Evolutionary conservation across 2,888 invertebrate species (phyloP).

Genomic region (Diarsia brunnea): DNA sequence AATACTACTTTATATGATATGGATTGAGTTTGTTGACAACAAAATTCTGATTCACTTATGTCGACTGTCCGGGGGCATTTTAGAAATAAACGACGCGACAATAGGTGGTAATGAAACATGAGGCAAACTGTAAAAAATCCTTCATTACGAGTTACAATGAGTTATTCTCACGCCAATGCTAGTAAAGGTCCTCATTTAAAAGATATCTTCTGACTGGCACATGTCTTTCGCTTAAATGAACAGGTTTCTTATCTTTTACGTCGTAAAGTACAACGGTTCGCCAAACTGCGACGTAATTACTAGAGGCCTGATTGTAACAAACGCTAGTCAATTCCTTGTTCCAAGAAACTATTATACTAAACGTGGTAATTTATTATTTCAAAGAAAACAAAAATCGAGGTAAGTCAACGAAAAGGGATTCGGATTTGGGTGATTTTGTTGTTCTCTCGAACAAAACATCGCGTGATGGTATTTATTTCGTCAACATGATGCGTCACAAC

Average conservation of each 20-base stretch:
- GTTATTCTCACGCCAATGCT: background rate
- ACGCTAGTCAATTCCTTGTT: background rate
- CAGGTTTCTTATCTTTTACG: background rate
- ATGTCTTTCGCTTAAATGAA: background rate
- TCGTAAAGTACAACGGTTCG: background rate
- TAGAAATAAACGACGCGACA: constrained; percentile 3
- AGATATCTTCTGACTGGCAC: background rate
- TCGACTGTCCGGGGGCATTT: background rate
- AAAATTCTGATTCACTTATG: background rate
- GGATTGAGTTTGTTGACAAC: background rate
- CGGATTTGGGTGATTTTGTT: background rate
- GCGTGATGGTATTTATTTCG: background rate
- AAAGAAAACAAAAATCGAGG: background rate
- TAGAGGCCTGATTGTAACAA: constrained; percentile 1
- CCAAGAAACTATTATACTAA: background rate
- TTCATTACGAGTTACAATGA: background rate
- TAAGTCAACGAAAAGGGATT: background rate
- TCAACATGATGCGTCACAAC: background rate
- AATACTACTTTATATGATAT: background rate
- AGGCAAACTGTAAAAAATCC: background rate
- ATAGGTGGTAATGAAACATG: background rate
- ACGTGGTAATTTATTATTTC: background rate
- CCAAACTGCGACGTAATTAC: background rate
- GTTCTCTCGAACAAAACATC: background rate
- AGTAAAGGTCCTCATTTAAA: background rate